Conservation (phyloP, 2,888 invertebrate species). For the Biston stratarius region DNA sequence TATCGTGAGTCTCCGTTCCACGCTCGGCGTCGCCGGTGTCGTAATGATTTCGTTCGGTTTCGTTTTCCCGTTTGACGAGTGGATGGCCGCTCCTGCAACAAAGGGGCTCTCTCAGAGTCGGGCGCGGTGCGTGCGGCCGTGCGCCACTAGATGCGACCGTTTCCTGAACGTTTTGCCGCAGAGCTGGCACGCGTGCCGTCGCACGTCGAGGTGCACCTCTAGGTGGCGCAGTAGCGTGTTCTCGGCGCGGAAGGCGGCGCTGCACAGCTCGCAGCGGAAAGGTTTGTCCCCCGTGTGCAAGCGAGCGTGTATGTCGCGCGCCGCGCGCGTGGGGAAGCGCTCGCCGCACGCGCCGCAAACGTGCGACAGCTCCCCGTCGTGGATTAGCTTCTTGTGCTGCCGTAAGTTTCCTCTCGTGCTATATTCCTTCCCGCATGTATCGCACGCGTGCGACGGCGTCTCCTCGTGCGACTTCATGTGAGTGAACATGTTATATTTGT, state of each 20-base stretch:
- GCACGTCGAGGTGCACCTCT: slow-evolving; percentile 65
- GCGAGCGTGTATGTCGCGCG: slow-evolving; percentile 72
- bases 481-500: slow-evolving; percentile 78
- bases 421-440: slow-evolving; percentile 77
- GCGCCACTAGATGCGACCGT: slow-evolving; percentile 70
- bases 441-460: slow-evolving; percentile 59
- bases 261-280: slow-evolving; percentile 74
- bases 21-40: not conserved
- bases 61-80: not conserved
- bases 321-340: slow-evolving; percentile 73
- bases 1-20: not conserved
- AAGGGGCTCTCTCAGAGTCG: slow-evolving; percentile 13
- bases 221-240: slow-evolving; percentile 66
- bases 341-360: slow-evolving; percentile 79
- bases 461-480: slow-evolving; percentile 76
- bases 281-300: slow-evolving; percentile 80
- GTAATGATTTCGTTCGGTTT: not conserved
- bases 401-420: slow-evolving; percentile 74
- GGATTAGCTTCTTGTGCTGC: slow-evolving; percentile 72
- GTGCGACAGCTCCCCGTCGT: slow-evolving; percentile 74
- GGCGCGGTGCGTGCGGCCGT: slow-evolving; percentile 65
- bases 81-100: slow-evolving; percentile 28
- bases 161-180: slow-evolving; percentile 72
- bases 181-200: slow-evolving; percentile 63
- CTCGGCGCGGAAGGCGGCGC: slow-evolving; percentile 65